Percentiles rank a stretch among this genome's conserved stretches.
phyloP scores from a whole-genome alignment of 2,797 vertebrate genomes.

The Notolabrus celidotus region DNA sequence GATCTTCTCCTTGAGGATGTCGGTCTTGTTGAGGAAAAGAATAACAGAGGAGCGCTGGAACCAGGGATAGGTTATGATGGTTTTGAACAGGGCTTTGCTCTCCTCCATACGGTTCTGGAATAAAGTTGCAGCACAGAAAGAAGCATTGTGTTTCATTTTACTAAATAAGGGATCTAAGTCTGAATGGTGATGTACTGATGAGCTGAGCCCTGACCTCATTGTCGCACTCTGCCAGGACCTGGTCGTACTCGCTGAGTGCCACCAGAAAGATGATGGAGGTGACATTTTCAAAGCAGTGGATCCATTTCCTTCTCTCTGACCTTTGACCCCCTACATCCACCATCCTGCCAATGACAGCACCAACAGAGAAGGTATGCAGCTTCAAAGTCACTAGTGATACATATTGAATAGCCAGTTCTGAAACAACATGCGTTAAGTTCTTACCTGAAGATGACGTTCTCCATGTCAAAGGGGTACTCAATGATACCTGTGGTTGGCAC shows the following conservation, averaged over 20 bases:
- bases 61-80: conserved; percentile 93
- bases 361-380: not conserved
- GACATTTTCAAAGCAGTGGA: conserved; percentile 95
- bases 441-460: conserved; percentile 92
- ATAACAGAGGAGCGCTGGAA: conserved; percentile 93
- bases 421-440: not conserved
- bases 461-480: conserved; percentile 92
- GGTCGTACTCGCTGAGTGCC: conserved; percentile 94
- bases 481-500: conserved; percentile 92
- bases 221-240: conserved; percentile 92
- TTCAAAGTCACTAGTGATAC: not conserved
- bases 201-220: conserved; percentile 86
- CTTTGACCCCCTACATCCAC: conserved; percentile 95
- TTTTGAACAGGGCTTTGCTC: conserved; percentile 94
- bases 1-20: conserved; percentile 94
- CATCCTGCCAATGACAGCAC: conserved; percentile 81
- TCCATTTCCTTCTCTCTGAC: conserved; percentile 95
- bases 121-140: not conserved
- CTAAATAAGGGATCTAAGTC: not conserved
- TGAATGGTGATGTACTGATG: not conserved
- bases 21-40: conserved; percentile 94
- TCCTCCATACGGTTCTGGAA: conserved; percentile 94
- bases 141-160: not conserved
- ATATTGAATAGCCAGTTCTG: not conserved
- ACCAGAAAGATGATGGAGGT: conserved; percentile 96